phyloP scores from a whole-genome alignment of 2,113 vertebrate species.

The Asarcornis scutulata region DNA sequence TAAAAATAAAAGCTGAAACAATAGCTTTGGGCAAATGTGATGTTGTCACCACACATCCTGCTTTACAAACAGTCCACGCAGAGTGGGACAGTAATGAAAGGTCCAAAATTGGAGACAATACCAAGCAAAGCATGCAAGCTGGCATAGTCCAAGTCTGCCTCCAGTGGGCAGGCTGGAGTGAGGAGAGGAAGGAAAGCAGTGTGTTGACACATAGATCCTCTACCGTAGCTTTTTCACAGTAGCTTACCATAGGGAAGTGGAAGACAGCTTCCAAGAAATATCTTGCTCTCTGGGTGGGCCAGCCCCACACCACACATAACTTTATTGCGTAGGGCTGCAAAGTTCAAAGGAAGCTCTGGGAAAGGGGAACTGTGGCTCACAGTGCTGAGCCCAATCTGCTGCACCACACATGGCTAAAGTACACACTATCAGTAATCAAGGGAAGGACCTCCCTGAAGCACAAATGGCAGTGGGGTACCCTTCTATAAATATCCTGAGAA shows the following conservation, averaged over 20 bases:
- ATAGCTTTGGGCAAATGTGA: conserved; percentile 29
- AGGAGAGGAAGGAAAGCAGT: neutral
- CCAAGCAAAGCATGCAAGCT: neutral
- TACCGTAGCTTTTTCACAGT: conserved; percentile 13
- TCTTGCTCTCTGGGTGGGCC: conserved; percentile 76
- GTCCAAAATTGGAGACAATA: neutral
- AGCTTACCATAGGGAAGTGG: conserved; percentile 38
- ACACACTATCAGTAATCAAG: conserved; percentile 77
- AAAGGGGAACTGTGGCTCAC: conserved; percentile 49
- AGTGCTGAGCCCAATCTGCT: conserved; percentile 49
- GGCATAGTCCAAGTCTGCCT: neutral
- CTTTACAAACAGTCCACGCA: neutral
- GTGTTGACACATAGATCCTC: neutral
- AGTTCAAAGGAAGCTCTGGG: conserved; percentile 75
- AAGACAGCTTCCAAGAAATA: conserved; percentile 53
- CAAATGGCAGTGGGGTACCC: conserved; percentile 74
- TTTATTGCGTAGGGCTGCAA: conserved; percentile 57
- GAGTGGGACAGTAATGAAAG: neutral
- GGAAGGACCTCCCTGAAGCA: conserved; percentile 77
- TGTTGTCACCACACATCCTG: neutral
- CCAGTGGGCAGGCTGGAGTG: neutral
- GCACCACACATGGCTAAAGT: conserved; percentile 78
- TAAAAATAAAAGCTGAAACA: conserved; percentile 55
- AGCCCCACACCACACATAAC: conserved; percentile 25
- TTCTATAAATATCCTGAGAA: conserved; percentile 79